Percentiles rank a stretch among this genome's conserved stretches.
phyloP scores from a whole-genome alignment of 2,113 vertebrate genomes.

The Mandrillus leucophaeus region DNA sequence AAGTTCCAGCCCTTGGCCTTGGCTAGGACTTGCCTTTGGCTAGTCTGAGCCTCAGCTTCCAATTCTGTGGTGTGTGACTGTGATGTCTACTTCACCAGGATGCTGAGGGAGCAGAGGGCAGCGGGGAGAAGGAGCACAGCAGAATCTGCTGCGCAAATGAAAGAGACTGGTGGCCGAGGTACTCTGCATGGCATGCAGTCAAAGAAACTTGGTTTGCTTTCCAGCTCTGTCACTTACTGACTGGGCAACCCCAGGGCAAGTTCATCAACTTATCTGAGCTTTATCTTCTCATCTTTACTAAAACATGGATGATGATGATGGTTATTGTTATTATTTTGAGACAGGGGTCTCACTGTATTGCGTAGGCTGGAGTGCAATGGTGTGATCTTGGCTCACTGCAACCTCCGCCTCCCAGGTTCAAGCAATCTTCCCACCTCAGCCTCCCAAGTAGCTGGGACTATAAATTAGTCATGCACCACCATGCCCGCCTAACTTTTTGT shows the following conservation, averaged over 20 bases:
- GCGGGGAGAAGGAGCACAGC: background rate
- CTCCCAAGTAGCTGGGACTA: no score
- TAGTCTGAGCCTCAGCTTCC: background rate
- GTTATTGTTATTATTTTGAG: no score
- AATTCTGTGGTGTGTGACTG: background rate
- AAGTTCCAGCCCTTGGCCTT: background rate
- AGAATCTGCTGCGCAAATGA: background rate
- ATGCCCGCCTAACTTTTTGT: no score
- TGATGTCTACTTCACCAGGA: background rate
- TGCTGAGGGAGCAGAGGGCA: background rate
- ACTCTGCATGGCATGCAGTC: background rate
- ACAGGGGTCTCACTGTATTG: no score
- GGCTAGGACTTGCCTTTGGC: background rate
- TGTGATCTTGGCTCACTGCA: no score
- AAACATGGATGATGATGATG: background rate
- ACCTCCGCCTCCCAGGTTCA: no score
- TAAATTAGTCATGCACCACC: no score
- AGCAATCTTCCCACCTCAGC: no score
- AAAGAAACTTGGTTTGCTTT: background rate
- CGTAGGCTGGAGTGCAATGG: no score
- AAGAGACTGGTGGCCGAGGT: fast-evolving
- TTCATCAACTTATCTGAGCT: background rate
- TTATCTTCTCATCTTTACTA: background rate
- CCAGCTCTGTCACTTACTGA: background rate
- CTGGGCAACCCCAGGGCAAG: background rate